Evolutionary conservation across 2,113 vertebrate genomes (phyloP).

Genomic region (Paramormyrops kingsleyae): DNA sequence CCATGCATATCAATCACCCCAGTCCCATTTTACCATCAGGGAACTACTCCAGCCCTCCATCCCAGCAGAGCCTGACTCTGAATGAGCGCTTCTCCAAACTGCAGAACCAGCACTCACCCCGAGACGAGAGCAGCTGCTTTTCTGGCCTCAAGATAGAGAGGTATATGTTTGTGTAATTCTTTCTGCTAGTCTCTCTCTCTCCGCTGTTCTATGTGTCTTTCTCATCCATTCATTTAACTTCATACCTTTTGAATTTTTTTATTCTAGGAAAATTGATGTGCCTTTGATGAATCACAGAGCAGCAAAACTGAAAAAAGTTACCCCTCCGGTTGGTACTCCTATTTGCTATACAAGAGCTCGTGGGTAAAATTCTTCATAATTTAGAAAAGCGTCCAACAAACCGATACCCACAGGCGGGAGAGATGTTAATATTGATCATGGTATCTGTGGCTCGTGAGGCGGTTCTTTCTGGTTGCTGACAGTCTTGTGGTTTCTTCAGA

Average conservation of each 20-base stretch:
- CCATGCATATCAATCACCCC: not conserved
- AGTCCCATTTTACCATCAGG: constrained; percentile 25
- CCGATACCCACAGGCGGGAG: not conserved
- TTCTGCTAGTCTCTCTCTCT: too few relatives aligned
- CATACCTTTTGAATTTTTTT: not conserved
- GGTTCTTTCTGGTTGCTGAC: not conserved
- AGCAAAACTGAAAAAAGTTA: constrained; percentile 41
- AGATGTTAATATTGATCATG: not conserved
- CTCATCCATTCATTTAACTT: not conserved
- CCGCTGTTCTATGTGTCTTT: not conserved
- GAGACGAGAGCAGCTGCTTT: constrained; percentile 40
- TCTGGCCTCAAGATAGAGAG: constrained; percentile 31
- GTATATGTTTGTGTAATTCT: not conserved
- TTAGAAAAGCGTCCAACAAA: not conserved
- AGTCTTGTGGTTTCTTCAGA: constrained; percentile 34
- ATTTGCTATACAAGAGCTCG: not conserved
- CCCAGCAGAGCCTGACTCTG: constrained; percentile 15
- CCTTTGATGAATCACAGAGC: constrained; percentile 39
- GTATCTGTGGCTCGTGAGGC: not conserved
- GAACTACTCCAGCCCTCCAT: constrained; percentile 32
- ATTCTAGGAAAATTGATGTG: constrained; percentile 38
- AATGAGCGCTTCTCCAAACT: constrained; percentile 43
- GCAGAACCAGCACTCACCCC: constrained; percentile 33
- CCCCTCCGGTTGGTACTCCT: constrained; percentile 36
- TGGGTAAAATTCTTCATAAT: not conserved